These are phyloP conservation scores for Pithys albifrons DNA, from an alignment of 2,113 vertebrate genomes.

Conservation along the genomic window DNA sequence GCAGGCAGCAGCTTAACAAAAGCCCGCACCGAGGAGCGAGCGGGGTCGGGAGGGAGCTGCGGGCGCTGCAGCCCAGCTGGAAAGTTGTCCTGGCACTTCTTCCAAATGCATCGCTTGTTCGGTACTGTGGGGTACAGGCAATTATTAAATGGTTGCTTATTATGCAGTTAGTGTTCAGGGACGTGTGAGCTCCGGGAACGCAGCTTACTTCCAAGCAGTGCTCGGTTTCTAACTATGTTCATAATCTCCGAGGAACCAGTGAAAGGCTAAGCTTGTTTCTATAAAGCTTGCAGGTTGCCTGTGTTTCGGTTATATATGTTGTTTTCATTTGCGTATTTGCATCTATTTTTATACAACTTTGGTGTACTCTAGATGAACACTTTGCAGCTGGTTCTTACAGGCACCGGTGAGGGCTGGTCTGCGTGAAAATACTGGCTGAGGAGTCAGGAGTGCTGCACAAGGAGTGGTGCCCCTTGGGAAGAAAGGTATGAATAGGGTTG, in stretches of 20 bases:
- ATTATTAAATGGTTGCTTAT: neutral
- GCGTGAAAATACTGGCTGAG: neutral
- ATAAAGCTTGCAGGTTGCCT: no score
- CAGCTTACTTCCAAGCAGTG: neutral
- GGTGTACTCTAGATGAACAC: neutral
- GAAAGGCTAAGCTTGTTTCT: neutral
- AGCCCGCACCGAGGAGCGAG: neutral
- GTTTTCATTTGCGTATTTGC: neutral
- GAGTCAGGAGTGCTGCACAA: neutral
- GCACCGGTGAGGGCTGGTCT: neutral
- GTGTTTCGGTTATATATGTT: neutral
- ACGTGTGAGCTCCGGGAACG: neutral
- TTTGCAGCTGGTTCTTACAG: neutral
- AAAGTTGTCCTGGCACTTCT: slow-evolving; percentile 1
- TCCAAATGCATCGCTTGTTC: neutral
- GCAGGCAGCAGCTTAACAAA: neutral
- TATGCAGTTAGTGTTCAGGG: neutral
- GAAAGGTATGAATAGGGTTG: neutral
- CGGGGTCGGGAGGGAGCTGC: neutral
- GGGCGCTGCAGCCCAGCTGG: neutral
- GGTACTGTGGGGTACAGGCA: neutral
- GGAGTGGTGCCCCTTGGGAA: neutral
- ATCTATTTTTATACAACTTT: neutral
- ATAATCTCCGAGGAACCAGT: neutral
- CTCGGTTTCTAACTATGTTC: neutral